Evolutionary conservation across 2,113 vertebrate species (phyloP).

Genomic region (Notarius lentiginosus): DNA sequence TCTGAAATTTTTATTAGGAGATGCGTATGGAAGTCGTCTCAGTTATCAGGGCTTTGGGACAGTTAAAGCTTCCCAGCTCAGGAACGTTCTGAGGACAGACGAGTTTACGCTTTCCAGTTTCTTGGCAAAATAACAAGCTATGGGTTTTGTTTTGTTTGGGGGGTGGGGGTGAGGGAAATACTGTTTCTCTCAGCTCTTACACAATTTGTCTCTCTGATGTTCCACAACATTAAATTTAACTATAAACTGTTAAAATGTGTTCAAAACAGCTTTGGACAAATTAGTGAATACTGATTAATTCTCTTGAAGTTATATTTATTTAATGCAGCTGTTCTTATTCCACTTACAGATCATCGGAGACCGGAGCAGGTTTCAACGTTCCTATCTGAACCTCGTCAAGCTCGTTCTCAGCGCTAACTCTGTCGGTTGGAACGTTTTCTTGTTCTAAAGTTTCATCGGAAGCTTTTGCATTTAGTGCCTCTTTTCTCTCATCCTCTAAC

Average conservation of each 20-base stretch:
- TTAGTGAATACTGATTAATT: neutral
- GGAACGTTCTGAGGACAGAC: neutral
- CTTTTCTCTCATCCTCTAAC: neutral
- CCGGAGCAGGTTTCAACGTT: neutral
- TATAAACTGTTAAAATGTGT: too few species aligned
- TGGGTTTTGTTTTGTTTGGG: too few species aligned
- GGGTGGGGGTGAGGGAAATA: too few species aligned
- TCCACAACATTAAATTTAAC: too few species aligned
- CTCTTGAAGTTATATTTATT: neutral
- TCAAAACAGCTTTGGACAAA: too few species aligned
- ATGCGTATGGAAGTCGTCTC: neutral
- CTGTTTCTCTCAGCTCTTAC: too few species aligned
- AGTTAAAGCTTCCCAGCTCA: neutral
- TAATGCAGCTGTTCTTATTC: neutral
- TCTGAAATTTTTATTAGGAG: neutral
- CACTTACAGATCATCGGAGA: conserved; percentile 54
- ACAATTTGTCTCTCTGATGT: too few species aligned
- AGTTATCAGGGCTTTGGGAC: neutral
- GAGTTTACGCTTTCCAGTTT: neutral
- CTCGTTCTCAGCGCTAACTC: neutral
- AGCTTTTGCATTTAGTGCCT: neutral
- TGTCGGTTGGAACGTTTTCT: neutral
- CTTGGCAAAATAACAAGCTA: too few species aligned
- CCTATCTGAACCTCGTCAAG: conserved; percentile 30
- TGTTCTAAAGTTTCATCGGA: neutral